Base-by-base conservation (phyloP, 2,888 invertebrate genomes). In the Platynereis dumerilii region DNA sequence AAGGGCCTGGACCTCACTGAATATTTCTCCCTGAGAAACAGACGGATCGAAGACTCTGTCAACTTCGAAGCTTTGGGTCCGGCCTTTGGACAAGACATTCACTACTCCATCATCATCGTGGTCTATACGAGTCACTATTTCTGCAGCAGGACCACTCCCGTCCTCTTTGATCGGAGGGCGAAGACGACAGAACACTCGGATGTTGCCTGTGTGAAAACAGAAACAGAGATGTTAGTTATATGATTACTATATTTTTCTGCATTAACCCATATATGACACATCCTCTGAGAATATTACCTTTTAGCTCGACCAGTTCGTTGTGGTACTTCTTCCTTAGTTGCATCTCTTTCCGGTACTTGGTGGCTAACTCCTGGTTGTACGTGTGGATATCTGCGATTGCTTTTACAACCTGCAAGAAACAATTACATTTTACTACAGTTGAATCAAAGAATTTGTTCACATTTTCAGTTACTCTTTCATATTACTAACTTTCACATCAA, bases 181-280 rank as follows among this genome's bases (percentile, higher is more conserved):
- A 2, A 86, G 77, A 15, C 85, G 83, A 70, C 85, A 85, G 69
- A 86, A 84, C 39, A 86, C 86, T 2, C 86, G 80, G 55, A 86
- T 86, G 74, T 86, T 86, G 10, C 86, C 86, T 84, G 69, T 26
- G 64, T 17, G 3, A 5, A n/a, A 48, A 7, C n/a, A n/a, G 22
- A 48, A 48, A 48, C 5, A 12, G 12, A 34, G 12, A n/a, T n/a
- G n/a, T n/a, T n/a, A n/a, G n/a, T n/a, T n/a, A n/a, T n/a, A n/a
- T n/a, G n/a, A n/a, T n/a, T n/a, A n/a, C n/a, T n/a, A n/a, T n/a
- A n/a, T n/a, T n/a, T 42, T 17, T 12, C 42, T 42, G 42, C 17
- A 42, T 42, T 17, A 42, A 42, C 17, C 17, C 42, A 42, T 42
- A 42, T 42, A 12, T 42, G 12, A 42, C 17, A 12, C 42, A 42